Conservation (phyloP, 2,888 invertebrate genomes). For the Parnassius apollo region DNA sequence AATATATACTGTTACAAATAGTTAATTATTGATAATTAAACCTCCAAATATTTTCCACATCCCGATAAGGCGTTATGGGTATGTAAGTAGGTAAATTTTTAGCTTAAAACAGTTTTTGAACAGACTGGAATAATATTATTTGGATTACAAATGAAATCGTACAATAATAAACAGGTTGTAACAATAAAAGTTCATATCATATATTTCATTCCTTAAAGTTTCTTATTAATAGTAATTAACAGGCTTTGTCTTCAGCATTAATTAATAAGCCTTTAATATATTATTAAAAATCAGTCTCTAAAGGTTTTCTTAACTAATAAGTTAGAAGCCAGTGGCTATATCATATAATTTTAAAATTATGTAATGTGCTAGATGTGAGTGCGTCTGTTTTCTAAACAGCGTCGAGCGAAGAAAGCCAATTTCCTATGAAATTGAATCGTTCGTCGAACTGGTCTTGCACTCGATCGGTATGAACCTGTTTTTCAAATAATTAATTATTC, state of each 20-base stretch:
- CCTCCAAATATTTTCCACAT: constrained; percentile 11
- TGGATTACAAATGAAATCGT: constrained; percentile 3
- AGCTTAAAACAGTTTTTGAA: constrained; percentile 4
- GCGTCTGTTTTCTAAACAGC: constrained; percentile 22
- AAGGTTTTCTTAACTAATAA: constrained; percentile 22
- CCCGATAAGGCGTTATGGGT: constrained; percentile 19
- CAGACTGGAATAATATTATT: constrained; percentile 12
- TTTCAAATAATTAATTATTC: too few species aligned
- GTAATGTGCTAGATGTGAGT: constrained; percentile 22
- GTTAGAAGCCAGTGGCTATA: constrained; percentile 16
- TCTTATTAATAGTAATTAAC: not conserved
- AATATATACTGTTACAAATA: too few species aligned
- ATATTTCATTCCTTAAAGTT: not conserved
- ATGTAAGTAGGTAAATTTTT: constrained; percentile 12
- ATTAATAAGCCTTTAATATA: too few species aligned
- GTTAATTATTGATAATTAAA: too few species aligned
- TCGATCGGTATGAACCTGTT: constrained; percentile 7
- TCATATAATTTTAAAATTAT: constrained; percentile 27
- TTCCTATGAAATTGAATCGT: constrained; percentile 51
- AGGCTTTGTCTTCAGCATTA: not conserved
- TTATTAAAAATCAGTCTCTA: not conserved
- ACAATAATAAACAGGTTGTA: constrained; percentile 11
- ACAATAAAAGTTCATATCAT: not conserved
- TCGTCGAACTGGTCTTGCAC: constrained; percentile 25
- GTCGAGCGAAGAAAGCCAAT: constrained; percentile 41